A percentile compares a stretch with the other conserved stretches of the same genome.
Evolutionary conservation across 2,797 vertebrate species (phyloP).

Genomic region (Trematomus bernacchii): DNA sequence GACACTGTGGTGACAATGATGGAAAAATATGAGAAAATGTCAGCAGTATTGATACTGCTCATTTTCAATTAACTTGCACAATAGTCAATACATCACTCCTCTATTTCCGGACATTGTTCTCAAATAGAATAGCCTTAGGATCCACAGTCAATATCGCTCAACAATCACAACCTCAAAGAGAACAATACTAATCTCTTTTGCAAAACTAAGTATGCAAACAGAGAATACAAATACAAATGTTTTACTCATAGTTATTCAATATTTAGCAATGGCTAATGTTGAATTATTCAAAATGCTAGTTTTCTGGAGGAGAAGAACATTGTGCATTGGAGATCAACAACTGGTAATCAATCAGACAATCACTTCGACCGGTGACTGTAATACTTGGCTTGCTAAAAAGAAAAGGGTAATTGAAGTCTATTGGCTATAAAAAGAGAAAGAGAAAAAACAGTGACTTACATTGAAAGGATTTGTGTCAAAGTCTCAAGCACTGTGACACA

Average conservation of each 20-base stretch:
- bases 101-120: slow-evolving; percentile 4
- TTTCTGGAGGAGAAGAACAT: background rate
- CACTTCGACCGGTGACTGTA: slow-evolving; percentile 19
- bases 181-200: background rate
- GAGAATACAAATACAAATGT: background rate
- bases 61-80: slow-evolving; percentile 34
- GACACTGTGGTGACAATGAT: background rate
- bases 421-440: background rate
- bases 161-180: background rate
- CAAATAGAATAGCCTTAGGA: slow-evolving; percentile 1
- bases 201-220: background rate
- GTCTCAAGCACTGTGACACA: background rate
- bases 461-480: slow-evolving; percentile 8
- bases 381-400: slow-evolving; percentile 17
- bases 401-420: slow-evolving; percentile 33
- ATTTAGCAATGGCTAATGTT: background rate
- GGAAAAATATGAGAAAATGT: slow-evolving; percentile 16
- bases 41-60: slow-evolving; percentile 22
- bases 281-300: slow-evolving; percentile 9
- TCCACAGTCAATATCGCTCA: background rate
- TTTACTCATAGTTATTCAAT: slow-evolving; percentile 18
- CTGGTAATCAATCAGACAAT: slow-evolving; percentile 17
- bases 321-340: background rate
- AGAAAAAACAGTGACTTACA: background rate
- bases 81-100: slow-evolving; percentile 20